A percentile compares a stretch with the other conserved stretches of the same genome.
These are phyloP conservation scores for Peucedramus taeniatus DNA, from an alignment of 2,113 vertebrate genomes.

Conservation along the genomic window DNA sequence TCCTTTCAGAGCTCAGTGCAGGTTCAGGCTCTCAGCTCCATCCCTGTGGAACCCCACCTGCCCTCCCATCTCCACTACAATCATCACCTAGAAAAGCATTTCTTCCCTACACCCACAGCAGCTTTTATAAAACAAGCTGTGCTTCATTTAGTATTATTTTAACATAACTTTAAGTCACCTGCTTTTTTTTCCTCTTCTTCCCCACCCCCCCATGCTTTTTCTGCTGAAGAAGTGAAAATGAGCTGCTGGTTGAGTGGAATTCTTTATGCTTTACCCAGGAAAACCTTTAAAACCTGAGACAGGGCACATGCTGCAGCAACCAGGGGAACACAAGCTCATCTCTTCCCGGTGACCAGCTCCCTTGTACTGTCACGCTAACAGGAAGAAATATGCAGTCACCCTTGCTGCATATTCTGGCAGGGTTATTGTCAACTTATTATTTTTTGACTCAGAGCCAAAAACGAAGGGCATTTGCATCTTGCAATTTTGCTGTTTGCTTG, in stretches of 20 bases:
- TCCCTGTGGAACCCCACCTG: not conserved
- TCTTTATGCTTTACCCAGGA: not conserved
- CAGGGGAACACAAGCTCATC: not conserved
- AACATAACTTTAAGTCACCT: not conserved
- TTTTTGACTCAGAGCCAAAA: constrained; percentile 55
- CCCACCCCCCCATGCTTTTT: fast-evolving
- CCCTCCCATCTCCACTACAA: not conserved
- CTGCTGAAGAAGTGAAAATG: not conserved
- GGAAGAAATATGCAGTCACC: constrained; percentile 46
- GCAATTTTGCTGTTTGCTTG: constrained; percentile 59
- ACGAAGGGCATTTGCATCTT: constrained; percentile 63
- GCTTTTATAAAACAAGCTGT: not conserved
- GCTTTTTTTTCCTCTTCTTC: not conserved
- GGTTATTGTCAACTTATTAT: constrained; percentile 57
- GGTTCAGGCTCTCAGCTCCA: not conserved
- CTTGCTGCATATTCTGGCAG: constrained; percentile 55
- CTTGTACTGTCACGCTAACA: not conserved
- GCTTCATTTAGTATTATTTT: not conserved
- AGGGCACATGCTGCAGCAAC: not conserved
- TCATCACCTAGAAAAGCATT: not conserved
- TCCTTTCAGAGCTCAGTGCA: not conserved
- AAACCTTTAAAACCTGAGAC: constrained; percentile 1
- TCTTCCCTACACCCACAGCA: not conserved
- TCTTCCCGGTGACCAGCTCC: not conserved
- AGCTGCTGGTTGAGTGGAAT: not conserved